Percentiles rank a stretch among this genome's conserved stretches.
Evolutionary conservation across 2,797 vertebrate species (phyloP).

Genomic region (Erithacus rubecula): DNA sequence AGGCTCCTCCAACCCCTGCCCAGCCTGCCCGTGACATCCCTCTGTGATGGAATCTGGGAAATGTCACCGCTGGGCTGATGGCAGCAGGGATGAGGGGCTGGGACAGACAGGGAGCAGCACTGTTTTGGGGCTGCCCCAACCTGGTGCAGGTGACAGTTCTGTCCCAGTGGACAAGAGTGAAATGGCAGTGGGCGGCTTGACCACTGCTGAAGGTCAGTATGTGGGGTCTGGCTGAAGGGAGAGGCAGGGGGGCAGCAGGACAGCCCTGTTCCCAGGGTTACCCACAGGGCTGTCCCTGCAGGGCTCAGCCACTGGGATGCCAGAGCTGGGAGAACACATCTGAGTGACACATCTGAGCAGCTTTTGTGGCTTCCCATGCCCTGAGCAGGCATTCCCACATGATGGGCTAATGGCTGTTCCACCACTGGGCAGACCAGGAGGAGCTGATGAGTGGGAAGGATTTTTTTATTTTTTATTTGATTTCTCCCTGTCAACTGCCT

Average conservation of each 20-base stretch:
- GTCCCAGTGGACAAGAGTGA: rapidly evolving
- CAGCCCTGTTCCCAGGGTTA: rapidly evolving
- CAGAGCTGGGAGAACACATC: neutral
- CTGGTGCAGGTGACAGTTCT: neutral
- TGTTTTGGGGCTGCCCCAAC: neutral
- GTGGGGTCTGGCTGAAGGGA: neutral
- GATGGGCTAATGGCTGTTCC: neutral
- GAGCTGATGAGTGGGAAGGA: conserved; percentile 37
- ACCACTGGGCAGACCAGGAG: conserved; percentile 10
- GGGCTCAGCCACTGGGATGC: neutral
- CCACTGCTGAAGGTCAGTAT: rapidly evolving
- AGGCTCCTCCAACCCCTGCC: neutral
- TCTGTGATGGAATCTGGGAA: rapidly evolving
- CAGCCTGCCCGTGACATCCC: neutral
- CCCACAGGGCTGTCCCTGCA: neutral
- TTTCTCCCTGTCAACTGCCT: conserved; percentile 49
- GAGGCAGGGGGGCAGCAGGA: neutral
- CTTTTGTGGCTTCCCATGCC: neutral
- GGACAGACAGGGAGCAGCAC: neutral
- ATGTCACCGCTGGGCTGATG: neutral
- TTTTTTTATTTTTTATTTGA: conserved; percentile 24
- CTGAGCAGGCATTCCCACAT: neutral
- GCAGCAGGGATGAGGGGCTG: neutral
- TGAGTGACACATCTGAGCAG: rapidly evolving
- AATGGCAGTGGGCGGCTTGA: rapidly evolving